A percentile compares a stretch with the other conserved stretches of the same genome.
Evolutionary conservation across 2,888 invertebrate genomes (phyloP).

Genomic region (Drosophila acutilabella): DNA sequence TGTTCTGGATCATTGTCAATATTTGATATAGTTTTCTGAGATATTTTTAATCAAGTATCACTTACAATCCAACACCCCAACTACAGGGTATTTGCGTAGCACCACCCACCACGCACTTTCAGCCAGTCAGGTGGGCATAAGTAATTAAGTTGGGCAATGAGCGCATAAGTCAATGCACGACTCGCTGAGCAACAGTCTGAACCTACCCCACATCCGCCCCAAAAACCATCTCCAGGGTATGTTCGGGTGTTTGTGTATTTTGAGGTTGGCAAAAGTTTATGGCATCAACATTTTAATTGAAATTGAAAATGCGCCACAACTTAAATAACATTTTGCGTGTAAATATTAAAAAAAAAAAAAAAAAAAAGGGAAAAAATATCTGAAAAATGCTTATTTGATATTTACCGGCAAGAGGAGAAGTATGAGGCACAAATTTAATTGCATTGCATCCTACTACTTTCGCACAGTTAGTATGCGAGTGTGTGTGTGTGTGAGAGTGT

Average conservation of each 20-base stretch:
- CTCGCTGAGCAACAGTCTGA: conserved; percentile 42
- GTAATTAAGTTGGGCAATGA: conserved; percentile 70
- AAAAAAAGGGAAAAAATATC: conserved; percentile 23
- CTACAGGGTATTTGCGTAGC: conserved; percentile 34
- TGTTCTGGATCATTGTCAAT: too few relatives aligned
- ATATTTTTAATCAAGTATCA: not conserved
- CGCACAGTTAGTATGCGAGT: conserved; percentile 1
- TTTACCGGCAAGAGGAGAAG: conserved; percentile 40
- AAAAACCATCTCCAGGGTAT: not conserved
- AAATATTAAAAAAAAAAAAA: conserved; percentile 57
- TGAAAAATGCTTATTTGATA: conserved; percentile 59
- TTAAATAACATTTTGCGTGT: conserved; percentile 71
- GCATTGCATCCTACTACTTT: conserved; percentile 44
- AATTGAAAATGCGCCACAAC: conserved; percentile 75
- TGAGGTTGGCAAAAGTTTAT: conserved; percentile 48
- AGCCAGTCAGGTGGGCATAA: conserved; percentile 64
- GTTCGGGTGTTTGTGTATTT: conserved; percentile 21
- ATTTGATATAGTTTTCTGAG: too few relatives aligned
- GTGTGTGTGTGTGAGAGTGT: conserved; percentile 2
- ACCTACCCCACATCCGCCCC: not conserved
- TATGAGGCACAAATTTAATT: conserved; percentile 55
- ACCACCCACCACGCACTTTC: conserved; percentile 48
- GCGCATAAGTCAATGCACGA: conserved; percentile 59
- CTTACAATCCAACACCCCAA: not conserved
- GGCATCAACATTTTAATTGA: conserved; percentile 70